phyloP scores from a whole-genome alignment of 2,113 vertebrate species.

The Myrmecobius fasciatus region DNA sequence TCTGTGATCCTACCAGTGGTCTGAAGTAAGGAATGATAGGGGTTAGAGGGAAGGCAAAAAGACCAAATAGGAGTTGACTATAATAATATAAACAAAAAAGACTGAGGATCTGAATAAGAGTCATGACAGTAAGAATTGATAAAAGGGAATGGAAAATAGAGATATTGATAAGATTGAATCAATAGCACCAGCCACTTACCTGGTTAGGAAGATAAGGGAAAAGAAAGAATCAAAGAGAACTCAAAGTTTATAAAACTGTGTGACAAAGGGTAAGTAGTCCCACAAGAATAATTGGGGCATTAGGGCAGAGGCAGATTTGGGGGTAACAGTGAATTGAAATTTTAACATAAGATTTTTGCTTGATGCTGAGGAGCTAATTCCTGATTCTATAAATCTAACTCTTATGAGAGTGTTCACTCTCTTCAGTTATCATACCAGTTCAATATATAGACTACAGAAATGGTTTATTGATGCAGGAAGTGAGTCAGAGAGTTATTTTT shows the following conservation, averaged over 20 bases:
- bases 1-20: neutral
- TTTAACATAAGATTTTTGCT: neutral
- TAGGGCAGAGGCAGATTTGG: neutral
- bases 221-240: neutral
- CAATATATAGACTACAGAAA: slow-evolving; percentile 49
- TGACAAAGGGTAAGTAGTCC: neutral
- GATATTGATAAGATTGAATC: slow-evolving; percentile 10
- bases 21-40: neutral
- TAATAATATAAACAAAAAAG: neutral
- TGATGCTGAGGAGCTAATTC: neutral
- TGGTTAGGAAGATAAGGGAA: neutral
- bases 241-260: neutral
- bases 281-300: neutral
- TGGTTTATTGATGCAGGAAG: slow-evolving; percentile 34
- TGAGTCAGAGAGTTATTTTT: slow-evolving; percentile 26
- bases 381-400: neutral
- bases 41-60: neutral
- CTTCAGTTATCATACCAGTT: slow-evolving; percentile 30
- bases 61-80: neutral
- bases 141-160: neutral
- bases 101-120: neutral
- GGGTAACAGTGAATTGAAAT: neutral
- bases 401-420: neutral
- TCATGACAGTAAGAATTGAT: neutral
- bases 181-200: neutral